Percentiles rank a stretch among this genome's conserved stretches.
These are phyloP conservation scores for Drosophila leontia DNA, from an alignment of 1,140 invertebrate species.

Conservation along the genomic window DNA sequence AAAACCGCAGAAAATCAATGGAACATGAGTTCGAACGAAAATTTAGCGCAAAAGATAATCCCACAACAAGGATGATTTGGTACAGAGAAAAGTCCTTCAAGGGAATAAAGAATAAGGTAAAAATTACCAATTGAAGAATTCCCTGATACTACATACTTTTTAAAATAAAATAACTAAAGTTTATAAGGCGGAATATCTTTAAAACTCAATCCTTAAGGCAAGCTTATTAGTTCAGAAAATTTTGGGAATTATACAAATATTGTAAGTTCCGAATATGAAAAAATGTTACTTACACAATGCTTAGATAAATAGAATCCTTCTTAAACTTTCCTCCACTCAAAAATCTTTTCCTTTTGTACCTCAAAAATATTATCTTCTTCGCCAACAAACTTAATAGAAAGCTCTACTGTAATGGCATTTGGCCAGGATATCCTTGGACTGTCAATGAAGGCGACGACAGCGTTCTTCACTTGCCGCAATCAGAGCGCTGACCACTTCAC, in stretches of 20 bases:
- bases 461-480: slow-evolving; percentile 58
- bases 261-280: background rate
- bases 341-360: background rate
- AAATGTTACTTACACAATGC: background rate
- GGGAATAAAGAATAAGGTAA: background rate
- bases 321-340: background rate
- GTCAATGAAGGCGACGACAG: slow-evolving; percentile 56
- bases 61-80: slow-evolving; percentile 15
- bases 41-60: slow-evolving; percentile 32
- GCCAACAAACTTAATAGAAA: background rate
- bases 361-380: background rate
- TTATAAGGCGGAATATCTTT: background rate
- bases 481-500: slow-evolving; percentile 50
- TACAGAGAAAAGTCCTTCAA: background rate
- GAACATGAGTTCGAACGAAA: slow-evolving; percentile 40
- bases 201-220: no score
- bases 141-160: background rate
- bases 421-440: slow-evolving; percentile 56
- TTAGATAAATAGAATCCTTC: background rate
- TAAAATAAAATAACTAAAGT: background rate
- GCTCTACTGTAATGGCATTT: slow-evolving; percentile 38
- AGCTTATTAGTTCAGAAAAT: no score
- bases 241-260: no score
- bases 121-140: background rate
- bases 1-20: slow-evolving; percentile 65